Evolutionary conservation across 2,888 invertebrate genomes (phyloP).

Genomic region (Tricholauxania praeusta): DNA sequence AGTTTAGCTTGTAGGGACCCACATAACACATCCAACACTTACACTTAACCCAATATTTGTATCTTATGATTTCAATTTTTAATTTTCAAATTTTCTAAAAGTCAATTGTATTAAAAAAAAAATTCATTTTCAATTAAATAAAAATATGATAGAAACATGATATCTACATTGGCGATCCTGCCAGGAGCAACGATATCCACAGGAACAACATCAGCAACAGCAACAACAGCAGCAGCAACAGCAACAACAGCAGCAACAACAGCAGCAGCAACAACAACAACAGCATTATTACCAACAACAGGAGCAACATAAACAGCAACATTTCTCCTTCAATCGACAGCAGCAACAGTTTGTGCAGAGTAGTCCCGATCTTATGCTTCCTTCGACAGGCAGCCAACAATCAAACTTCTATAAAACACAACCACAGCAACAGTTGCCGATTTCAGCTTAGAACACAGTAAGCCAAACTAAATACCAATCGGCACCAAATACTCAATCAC

Average conservation of each 20-base stretch:
- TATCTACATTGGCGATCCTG: too few relatives aligned
- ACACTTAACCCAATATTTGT: too few relatives aligned
- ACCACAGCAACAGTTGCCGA: conserved; percentile 37
- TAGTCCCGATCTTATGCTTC: conserved; percentile 50
- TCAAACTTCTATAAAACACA: conserved; percentile 35
- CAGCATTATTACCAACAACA: conserved; percentile 34
- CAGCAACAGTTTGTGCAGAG: conserved; percentile 61
- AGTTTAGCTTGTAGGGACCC: too few relatives aligned
- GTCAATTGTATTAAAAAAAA: too few relatives aligned
- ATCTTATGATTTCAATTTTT: too few relatives aligned
- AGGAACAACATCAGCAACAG: conserved; percentile 53
- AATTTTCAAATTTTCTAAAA: too few relatives aligned
- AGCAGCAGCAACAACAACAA: conserved; percentile 49
- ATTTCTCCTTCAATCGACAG: conserved; percentile 68
- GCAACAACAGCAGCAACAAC: conserved; percentile 49
- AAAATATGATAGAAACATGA: too few relatives aligned
- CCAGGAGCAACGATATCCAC: conserved; percentile 42
- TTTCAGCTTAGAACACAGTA: conserved; percentile 34
- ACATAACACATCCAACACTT: too few relatives aligned
- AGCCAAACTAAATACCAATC: conserved; percentile 16
- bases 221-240: conserved; percentile 66
- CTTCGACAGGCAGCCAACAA: conserved; percentile 40
- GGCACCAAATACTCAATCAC: conserved; percentile 35
- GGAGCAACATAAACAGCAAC: conserved; percentile 49
- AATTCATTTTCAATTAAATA: too few relatives aligned